Conservation (phyloP, 1,140 invertebrate genomes). For the Ephestia elutella region DNA sequence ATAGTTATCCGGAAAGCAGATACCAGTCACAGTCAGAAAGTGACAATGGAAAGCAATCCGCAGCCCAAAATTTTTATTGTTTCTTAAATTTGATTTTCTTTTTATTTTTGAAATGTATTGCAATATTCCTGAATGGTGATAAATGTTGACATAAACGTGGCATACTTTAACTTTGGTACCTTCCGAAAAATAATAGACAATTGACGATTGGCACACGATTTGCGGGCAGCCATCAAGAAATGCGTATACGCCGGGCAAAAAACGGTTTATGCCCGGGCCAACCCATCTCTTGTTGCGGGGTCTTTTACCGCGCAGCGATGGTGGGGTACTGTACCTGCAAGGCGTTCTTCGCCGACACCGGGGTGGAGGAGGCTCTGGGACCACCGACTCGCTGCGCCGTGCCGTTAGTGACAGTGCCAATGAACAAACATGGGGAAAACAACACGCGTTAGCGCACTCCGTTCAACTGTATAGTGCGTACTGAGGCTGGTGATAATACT, state of each 20-base stretch:
- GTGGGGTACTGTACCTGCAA: slow-evolving; percentile 72
- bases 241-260: no score
- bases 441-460: slow-evolving; percentile 66
- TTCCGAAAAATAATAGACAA: neutral
- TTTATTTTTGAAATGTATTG: no score
- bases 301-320: slow-evolving; percentile 59
- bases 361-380: slow-evolving; percentile 69
- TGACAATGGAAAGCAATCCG: no score
- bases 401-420: slow-evolving; percentile 68
- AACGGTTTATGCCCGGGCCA: no score
- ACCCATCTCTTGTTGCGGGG: slow-evolving; percentile 5
- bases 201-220: slow-evolving; percentile 45
- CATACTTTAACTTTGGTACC: no score
- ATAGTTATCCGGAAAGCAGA: neutral
- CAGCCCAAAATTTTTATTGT: no score
- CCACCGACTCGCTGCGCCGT: slow-evolving; percentile 61
- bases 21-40: neutral
- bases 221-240: no score
- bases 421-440: slow-evolving; percentile 64
- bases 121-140: no score
- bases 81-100: no score
- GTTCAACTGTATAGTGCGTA: slow-evolving; percentile 15
- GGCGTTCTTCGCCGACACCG: slow-evolving; percentile 71
- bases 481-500: neutral
- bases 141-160: no score